Evolutionary conservation across 2,888 invertebrate species (phyloP), one percentile per base, ranked within the genome.

Genomic region (Aspidiotus rigidus): DNA sequence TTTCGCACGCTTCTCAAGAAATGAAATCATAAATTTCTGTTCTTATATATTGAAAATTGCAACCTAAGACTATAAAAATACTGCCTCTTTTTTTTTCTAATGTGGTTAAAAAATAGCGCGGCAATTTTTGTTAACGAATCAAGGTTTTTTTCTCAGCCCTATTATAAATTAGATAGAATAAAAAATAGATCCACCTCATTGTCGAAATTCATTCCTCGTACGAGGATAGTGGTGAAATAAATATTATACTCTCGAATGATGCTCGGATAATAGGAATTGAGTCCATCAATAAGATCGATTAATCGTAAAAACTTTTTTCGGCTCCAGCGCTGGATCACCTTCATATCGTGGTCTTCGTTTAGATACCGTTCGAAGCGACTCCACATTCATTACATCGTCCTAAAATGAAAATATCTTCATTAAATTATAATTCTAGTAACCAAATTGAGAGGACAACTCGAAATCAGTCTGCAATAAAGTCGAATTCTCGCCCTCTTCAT

Each of bases 181-280:
- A 11, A 57, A 39, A 28, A 62, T 42, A 13, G 9, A 44, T 41
- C 41, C 57, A 71, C 72, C 54, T 66, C 71, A 56, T 66, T 55
- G 61, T 66, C 41, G 10, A 66, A 15, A 66, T 57, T 41, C 57
- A 66, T 66, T 54, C 59, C 62, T 64, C 72, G 61, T 16, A 73
- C 63, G n/a, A 61, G 59, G 7, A 89, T 83, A 0, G 99, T 99
- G 0, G 98, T 98, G 77, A 99, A 99, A 78, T 99, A 99, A 73
- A 99, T 92, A 78, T 99, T 99, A 78, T 91, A 99, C 77, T 99
- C 99, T 77, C 99, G 99, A 74, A 99, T 99, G 73, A 99, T 99
- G 77, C 96, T 97, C 0, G 99, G 99, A 79, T 99, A 99, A 69
- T 99, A 80, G 0, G 97, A 97, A 81, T 99, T 99, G 79, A 99